Conservation (phyloP, 2,113 vertebrate genomes). For the Corythaeola cristata region DNA sequence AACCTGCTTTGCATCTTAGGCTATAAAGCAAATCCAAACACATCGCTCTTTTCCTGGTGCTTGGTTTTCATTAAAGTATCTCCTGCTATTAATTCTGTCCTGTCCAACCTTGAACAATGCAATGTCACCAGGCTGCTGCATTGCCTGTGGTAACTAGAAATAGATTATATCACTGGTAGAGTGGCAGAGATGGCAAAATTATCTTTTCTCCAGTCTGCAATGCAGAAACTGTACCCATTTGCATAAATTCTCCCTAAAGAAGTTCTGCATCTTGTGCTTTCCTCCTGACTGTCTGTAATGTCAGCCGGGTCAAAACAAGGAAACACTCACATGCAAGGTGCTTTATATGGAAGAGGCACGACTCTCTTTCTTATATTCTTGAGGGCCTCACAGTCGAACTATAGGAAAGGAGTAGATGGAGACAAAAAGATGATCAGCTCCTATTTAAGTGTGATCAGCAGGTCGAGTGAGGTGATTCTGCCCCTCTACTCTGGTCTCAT, state of each 20-base stretch:
- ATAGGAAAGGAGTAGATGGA: neutral
- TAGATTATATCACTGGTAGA: neutral
- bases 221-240: neutral
- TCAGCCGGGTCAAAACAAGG: neutral
- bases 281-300: neutral
- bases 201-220: neutral
- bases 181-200: neutral
- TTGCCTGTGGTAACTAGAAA: neutral
- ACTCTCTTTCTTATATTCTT: neutral
- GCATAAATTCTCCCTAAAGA: neutral
- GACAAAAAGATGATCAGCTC: neutral
- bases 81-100: neutral
- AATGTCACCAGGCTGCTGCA: neutral
- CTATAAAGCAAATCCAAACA: slow-evolving; percentile 16
- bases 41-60: neutral
- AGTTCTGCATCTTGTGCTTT: neutral
- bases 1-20: slow-evolving; percentile 39
- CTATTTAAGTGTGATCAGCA: neutral
- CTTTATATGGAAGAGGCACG: neutral
- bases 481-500: no score
- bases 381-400: neutral
- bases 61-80: neutral
- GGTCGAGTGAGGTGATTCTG: no score
- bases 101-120: neutral
- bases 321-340: neutral